A percentile compares a stretch with the other conserved stretches of the same genome.
Evolutionary conservation across 2,888 invertebrate species (phyloP).

Genomic region (Calameuta idolon): DNA sequence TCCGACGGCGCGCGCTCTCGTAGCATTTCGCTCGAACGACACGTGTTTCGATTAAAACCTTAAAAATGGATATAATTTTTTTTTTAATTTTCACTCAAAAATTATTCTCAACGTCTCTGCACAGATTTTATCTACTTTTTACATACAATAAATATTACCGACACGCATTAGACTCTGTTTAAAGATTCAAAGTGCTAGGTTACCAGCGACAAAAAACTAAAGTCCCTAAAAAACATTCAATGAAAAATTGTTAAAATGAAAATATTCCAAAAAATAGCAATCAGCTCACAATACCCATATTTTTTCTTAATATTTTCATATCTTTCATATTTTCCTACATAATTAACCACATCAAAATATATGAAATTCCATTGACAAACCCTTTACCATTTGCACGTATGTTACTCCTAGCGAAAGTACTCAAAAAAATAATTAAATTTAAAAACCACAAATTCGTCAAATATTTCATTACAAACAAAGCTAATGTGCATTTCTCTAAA

Average conservation of each 20-base stretch:
- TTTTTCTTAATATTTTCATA: not conserved
- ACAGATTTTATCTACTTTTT: not conserved
- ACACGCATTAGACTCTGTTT: not conserved
- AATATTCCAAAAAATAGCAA: not conserved
- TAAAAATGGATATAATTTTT: not conserved
- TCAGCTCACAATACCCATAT: not conserved
- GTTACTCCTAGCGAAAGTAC: not conserved
- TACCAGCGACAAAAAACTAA: not conserved
- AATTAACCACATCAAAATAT: not conserved
- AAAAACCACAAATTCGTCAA: not conserved
- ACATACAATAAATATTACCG: not conserved
- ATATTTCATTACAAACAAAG: not conserved
- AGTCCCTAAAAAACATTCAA: not conserved
- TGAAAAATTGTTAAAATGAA: not conserved
- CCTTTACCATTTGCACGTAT: not conserved
- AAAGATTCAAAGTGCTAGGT: not conserved
- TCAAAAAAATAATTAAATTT: not conserved
- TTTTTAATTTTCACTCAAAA: not conserved
- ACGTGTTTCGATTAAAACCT: not conserved
- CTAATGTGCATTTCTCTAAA: not conserved
- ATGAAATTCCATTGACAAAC: not conserved
- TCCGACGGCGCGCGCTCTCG: slow-evolving; percentile 34
- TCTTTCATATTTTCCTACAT: not conserved
- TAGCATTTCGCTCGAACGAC: not conserved
- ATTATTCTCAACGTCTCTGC: not conserved